Evolutionary conservation across 2,888 invertebrate species (phyloP).

Genomic region (Oscheius sp.): DNA sequence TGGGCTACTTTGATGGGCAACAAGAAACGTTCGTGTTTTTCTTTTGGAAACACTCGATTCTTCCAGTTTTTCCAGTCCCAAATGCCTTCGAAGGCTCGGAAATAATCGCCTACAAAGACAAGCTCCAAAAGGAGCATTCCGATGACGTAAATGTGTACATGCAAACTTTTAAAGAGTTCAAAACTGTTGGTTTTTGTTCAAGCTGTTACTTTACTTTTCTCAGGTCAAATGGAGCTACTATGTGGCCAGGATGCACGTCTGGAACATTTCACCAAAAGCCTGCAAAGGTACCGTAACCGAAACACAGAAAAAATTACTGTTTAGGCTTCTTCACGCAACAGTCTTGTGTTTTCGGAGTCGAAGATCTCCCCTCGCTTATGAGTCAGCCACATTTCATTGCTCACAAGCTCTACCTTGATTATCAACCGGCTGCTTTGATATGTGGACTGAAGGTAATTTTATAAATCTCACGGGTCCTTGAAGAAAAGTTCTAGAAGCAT

Average conservation of each 20-base stretch:
- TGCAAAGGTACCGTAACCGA: neutral
- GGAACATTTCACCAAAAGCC: constrained; percentile 4
- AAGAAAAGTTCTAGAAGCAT: neutral
- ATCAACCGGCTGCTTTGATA: constrained; percentile 46
- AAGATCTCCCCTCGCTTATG: constrained; percentile 39
- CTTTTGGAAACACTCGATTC: no score
- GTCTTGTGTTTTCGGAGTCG: constrained; percentile 51
- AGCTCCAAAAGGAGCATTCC: no score
- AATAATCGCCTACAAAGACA: no score
- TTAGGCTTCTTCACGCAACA: constrained; percentile 24
- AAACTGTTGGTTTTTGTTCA: no score
- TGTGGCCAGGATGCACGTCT: constrained; percentile 4
- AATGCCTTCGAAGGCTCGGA: no score
- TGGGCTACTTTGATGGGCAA: constrained; percentile 50
- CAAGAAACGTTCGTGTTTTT: constrained; percentile 3
- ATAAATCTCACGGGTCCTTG: no score
- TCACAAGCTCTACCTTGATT: constrained; percentile 52
- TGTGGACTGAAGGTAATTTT: constrained; percentile 44
- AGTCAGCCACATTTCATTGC: constrained; percentile 42
- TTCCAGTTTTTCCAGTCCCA: no score
- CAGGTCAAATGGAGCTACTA: constrained; percentile 1
- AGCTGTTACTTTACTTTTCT: no score
- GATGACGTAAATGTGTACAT: no score
- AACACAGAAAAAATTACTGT: neutral
- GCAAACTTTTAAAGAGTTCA: no score